Evolutionary conservation across 64 coral and sea anemone species (phyloP), one percentile per base, ranked within the genome.

Genomic region (Astreopora myriophthalma): DNA sequence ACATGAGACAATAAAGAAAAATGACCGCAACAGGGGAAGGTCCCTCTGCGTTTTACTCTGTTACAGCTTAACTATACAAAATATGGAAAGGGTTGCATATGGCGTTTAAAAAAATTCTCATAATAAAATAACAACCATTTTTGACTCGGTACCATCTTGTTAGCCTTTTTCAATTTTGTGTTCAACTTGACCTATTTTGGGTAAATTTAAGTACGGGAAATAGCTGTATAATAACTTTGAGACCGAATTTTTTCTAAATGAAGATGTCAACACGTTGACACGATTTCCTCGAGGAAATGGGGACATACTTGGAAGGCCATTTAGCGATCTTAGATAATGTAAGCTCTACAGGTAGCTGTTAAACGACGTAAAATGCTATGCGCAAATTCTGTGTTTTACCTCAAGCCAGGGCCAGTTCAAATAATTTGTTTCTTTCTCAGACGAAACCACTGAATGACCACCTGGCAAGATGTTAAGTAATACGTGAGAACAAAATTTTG

Each of bases 321-420:
- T 72, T 74, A 19, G 64, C 28, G 28, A 73, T 88, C 48, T 55
- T 74, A 34, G 70, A 88, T 40, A 48, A 74, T 48, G 85, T 74
- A 74, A 86, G 83, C 51, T 38, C 73, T 44, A 75, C n/a, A 75
- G 36, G 6, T 75, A 75, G 0, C 73, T 75, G 73, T 75, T 75
- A 46, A 75, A 75, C 20, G 73, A 25, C 22, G 19, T 75, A 44
- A 75, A 75, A 27, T 75, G 36, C 25, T 44, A 75, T 44, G 73
- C 37, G 7, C 44, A 75, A 75, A 42, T 73, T 73, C 70, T 42
- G 19, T 75, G 73, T 44, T 24, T 75, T 48, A 75, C 73, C 73
- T 8, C 44, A 75, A 24, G 73, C 73, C 73, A 75, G 73, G 6
- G 38, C 35, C 35, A 37, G 38, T 75, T 75, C 20, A 75, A 75